These are phyloP conservation scores for Sebastolobus altivelis DNA, from an alignment of 2,797 vertebrate genomes.

Conservation along the genomic window DNA sequence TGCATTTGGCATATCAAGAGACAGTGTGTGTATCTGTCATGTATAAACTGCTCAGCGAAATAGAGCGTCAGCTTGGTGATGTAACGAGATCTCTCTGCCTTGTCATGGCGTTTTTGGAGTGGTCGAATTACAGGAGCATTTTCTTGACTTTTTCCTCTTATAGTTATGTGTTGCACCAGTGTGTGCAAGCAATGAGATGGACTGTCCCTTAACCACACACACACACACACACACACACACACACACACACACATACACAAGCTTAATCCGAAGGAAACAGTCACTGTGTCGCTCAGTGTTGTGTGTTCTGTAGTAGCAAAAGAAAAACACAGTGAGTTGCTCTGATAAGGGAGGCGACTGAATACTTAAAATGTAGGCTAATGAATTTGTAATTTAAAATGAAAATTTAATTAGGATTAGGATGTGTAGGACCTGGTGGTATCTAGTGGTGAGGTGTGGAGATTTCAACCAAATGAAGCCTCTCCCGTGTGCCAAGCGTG, in stretches of 20 bases:
- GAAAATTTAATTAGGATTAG: no score
- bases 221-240: background rate
- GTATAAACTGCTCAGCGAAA: slow-evolving; percentile 60
- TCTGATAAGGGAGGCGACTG: background rate
- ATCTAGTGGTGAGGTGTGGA: no score
- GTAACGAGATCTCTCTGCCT: slow-evolving; percentile 55
- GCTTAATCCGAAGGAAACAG: background rate
- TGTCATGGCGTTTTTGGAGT: slow-evolving; percentile 44
- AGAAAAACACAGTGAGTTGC: background rate
- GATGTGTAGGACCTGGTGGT: no score
- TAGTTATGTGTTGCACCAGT: background rate
- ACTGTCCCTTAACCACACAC: background rate
- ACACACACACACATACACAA: background rate
- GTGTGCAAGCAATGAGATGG: background rate
- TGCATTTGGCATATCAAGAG: background rate
- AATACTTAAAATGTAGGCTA: background rate
- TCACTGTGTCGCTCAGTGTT: background rate
- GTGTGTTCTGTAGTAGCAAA: background rate
- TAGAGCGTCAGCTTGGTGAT: slow-evolving; percentile 42
- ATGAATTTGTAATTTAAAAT: background rate
- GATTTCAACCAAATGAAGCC: no score
- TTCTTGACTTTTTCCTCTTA: background rate
- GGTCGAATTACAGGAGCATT: slow-evolving; percentile 10
- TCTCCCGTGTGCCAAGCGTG: no score
- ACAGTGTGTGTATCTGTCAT: background rate